phyloP scores from a whole-genome alignment of 2,113 vertebrate genomes.

The Hippopotamus amphibius region DNA sequence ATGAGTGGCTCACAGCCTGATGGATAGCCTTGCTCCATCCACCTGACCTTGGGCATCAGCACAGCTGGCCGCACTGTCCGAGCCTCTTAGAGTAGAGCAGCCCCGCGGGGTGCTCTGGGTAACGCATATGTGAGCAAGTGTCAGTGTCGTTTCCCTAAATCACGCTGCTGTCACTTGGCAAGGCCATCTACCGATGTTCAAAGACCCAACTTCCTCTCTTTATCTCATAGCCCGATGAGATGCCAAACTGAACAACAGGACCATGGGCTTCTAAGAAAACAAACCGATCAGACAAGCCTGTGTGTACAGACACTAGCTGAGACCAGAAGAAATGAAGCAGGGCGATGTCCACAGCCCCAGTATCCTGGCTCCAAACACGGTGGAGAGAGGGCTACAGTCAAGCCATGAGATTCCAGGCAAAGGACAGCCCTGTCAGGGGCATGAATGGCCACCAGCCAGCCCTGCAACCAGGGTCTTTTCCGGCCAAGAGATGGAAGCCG shows the following conservation, averaged over 20 bases:
- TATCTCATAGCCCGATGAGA: not conserved
- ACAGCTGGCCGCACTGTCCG: not conserved
- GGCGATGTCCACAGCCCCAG: fast-evolving
- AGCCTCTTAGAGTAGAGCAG: not conserved
- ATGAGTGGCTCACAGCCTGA: not conserved
- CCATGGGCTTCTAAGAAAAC: not conserved
- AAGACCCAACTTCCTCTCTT: conserved; percentile 33
- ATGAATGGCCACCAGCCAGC: not conserved
- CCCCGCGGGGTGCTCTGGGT: not conserved
- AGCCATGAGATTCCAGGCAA: not conserved
- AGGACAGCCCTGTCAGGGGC: not conserved
- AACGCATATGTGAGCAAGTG: not conserved
- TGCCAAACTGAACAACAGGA: conserved; percentile 7
- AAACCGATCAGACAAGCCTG: not conserved
- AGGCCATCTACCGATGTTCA: not conserved
- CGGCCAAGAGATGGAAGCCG: not conserved
- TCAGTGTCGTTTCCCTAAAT: conserved; percentile 27
- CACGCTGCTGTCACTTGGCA: conserved; percentile 31
- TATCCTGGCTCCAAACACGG: not conserved
- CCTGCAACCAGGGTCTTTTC: not conserved
- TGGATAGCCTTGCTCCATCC: not conserved
- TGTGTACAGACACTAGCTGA: not conserved
- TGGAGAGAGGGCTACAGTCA: not conserved
- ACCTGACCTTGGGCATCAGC: not conserved
- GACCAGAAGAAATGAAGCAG: not conserved